These are phyloP conservation scores for Echinarachnius parma DNA, from an alignment of 53 echinoderm and acorn worm species.

Conservation along the genomic window DNA sequence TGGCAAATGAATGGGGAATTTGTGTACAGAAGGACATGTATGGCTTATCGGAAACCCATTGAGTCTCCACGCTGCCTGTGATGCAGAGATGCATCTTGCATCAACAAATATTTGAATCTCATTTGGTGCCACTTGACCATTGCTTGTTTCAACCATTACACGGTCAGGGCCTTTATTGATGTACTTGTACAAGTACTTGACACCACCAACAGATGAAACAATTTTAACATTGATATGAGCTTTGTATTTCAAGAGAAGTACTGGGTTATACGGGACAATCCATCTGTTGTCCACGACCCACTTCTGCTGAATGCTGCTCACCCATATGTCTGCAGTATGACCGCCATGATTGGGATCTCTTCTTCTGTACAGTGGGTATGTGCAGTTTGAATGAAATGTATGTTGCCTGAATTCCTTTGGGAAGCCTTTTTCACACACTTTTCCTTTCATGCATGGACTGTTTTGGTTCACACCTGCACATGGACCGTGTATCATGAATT, in stretches of 20 bases:
- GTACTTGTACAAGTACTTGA: slow-evolving; percentile 51
- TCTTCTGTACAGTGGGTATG: slow-evolving; percentile 9
- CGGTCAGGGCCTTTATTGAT: slow-evolving; percentile 37
- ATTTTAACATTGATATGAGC: slow-evolving; percentile 53
- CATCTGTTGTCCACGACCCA: slow-evolving; percentile 24
- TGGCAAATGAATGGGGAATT: background rate
- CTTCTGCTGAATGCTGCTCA: background rate
- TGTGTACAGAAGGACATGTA: background rate
- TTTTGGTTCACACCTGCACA: slow-evolving; percentile 14
- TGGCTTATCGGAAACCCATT: background rate
- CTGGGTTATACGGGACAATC: slow-evolving; percentile 52
- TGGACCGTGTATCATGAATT: slow-evolving; percentile 29
- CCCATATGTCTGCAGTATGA: background rate
- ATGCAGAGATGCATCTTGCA: slow-evolving; percentile 20
- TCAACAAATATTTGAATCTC: background rate
- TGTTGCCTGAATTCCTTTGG: slow-evolving; percentile 1
- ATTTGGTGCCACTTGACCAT: background rate
- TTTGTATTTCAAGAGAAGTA: slow-evolving; percentile 2
- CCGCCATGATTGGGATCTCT: background rate
- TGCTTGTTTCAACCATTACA: slow-evolving; percentile 8
- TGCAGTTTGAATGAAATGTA: background rate
- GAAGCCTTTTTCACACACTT: slow-evolving; percentile 11
- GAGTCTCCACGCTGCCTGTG: slow-evolving; percentile 17
- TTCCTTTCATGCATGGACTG: slow-evolving; percentile 28
- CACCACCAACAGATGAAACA: slow-evolving; percentile 33